Evolutionary conservation across 2,888 invertebrate species (phyloP).

Genomic region (Drosophila nr. perissopoda): DNA sequence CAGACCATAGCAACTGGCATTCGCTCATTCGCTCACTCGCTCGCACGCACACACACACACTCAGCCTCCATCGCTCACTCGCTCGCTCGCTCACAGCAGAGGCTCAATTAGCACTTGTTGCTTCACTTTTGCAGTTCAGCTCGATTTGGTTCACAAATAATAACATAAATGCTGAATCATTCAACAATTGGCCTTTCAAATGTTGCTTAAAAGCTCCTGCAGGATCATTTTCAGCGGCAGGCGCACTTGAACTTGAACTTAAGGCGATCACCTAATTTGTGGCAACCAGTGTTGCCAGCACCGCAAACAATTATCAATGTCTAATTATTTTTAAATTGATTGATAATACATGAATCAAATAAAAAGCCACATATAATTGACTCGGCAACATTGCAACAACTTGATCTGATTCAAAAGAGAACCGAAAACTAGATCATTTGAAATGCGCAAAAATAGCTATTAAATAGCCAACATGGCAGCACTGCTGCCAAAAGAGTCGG

Average conservation of each 20-base stretch:
- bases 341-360: background rate
- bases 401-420: background rate
- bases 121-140: constrained; percentile 35
- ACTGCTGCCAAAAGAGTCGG: constrained; percentile 20
- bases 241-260: constrained; percentile 81
- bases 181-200: constrained; percentile 57
- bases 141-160: constrained; percentile 62
- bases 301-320: background rate
- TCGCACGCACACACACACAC: background rate
- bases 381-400: background rate
- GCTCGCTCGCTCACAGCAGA: constrained; percentile 9
- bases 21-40: constrained; percentile 15
- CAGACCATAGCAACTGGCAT: constrained; percentile 38
- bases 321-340: background rate
- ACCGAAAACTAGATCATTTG: background rate
- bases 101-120: constrained; percentile 59
- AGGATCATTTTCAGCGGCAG: constrained; percentile 32
- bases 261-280: constrained; percentile 31
- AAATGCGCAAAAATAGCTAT: background rate
- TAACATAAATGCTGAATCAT: constrained; percentile 65
- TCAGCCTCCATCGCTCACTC: constrained; percentile 1
- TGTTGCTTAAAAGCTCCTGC: constrained; percentile 16
- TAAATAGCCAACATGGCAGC: constrained; percentile 2
- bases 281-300: constrained; percentile 9
- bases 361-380: background rate